phyloP scores from a whole-genome alignment of 2,888 invertebrate species.

The Eupithecia insigniata region DNA sequence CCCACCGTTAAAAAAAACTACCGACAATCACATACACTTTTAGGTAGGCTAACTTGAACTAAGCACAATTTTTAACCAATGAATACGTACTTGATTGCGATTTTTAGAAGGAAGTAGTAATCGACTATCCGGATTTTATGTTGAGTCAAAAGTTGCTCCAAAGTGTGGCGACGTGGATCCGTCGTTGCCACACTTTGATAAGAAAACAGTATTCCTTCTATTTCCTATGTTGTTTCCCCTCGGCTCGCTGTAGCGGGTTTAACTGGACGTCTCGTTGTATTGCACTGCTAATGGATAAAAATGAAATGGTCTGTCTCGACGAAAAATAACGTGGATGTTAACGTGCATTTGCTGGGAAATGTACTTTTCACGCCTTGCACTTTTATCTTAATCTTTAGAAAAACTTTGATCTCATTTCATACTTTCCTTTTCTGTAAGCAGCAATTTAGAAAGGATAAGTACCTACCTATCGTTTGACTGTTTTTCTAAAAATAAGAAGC shows the following conservation, averaged over 20 bases:
- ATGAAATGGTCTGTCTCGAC: slow-evolving; percentile 55
- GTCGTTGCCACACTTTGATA: too few species aligned
- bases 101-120: not conserved
- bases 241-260: slow-evolving; percentile 46
- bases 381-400: slow-evolving; percentile 10
- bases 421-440: not conserved
- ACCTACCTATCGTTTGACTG: not conserved
- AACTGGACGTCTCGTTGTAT: slow-evolving; percentile 58
- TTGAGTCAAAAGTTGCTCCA: not conserved
- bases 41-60: too few species aligned
- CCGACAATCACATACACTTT: too few species aligned
- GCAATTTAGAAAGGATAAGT: not conserved
- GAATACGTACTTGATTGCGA: too few species aligned
- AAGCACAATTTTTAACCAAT: not conserved
- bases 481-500: not conserved
- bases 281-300: slow-evolving; percentile 59
- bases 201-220: not conserved
- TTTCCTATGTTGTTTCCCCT: slow-evolving; percentile 3
- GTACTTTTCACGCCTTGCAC: slow-evolving; percentile 6
- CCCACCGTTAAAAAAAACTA: too few species aligned
- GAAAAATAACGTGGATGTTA: slow-evolving; percentile 43
- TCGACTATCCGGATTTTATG: not conserved
- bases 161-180: not conserved
- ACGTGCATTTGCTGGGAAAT: slow-evolving; percentile 31
- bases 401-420: slow-evolving; percentile 3